Percentiles rank a stretch among this genome's conserved stretches.
phyloP scores from a whole-genome alignment of 2,113 vertebrate genomes.

The Pyxicephalus adspersus region DNA sequence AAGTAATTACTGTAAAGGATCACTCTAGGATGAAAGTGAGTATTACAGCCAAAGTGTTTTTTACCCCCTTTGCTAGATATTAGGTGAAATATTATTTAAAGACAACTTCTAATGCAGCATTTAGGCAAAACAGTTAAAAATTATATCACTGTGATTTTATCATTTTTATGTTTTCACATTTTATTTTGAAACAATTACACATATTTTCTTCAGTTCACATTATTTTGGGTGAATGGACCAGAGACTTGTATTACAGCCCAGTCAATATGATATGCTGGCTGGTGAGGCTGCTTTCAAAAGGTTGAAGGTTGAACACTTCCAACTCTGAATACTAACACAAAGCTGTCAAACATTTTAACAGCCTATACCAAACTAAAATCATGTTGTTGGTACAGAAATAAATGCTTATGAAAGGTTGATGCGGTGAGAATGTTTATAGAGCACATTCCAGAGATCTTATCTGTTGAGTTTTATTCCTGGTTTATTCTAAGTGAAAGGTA shows the following conservation, averaged over 20 bases:
- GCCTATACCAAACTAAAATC: slow-evolving; percentile 34
- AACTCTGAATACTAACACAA: slow-evolving; percentile 15
- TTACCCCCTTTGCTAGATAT: too few species aligned
- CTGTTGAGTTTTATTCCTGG: slow-evolving; percentile 43
- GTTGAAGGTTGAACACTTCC: slow-evolving; percentile 21
- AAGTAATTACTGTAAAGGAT: too few species aligned
- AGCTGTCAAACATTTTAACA: slow-evolving; percentile 51
- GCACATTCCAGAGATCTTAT: slow-evolving; percentile 48
- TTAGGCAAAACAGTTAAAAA: too few species aligned
- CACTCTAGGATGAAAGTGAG: too few species aligned
- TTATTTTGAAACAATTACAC: too few species aligned
- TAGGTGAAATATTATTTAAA: too few species aligned
- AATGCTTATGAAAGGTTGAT: slow-evolving; percentile 32
- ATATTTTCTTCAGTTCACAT: neutral
- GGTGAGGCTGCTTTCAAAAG: neutral
- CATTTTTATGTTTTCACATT: too few species aligned
- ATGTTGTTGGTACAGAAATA: slow-evolving; percentile 11
- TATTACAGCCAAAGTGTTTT: too few species aligned
- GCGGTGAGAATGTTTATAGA: slow-evolving; percentile 41
- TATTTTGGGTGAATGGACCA: neutral
- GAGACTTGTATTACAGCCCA: neutral
- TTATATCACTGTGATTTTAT: too few species aligned
- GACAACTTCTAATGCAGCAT: too few species aligned
- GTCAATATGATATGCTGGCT: slow-evolving; percentile 2
- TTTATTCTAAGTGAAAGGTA: slow-evolving; percentile 36